Conservation (phyloP, 2,888 invertebrate genomes). For the Abrostola tripartita region DNA sequence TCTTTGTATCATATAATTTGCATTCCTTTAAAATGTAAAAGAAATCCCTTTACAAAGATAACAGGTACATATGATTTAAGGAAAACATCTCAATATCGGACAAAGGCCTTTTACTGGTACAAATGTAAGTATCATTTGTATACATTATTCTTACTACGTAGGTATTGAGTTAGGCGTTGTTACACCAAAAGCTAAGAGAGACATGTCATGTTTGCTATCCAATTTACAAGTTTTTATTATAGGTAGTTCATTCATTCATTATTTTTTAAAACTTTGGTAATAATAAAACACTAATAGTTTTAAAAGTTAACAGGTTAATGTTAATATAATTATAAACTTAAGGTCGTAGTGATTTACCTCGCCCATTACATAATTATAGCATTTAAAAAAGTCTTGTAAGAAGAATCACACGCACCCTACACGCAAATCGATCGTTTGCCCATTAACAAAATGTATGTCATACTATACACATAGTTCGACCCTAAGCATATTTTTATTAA, state of each 20-base stretch:
- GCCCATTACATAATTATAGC: background rate
- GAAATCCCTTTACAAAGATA: background rate
- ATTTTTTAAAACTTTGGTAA: background rate
- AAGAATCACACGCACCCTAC: background rate
- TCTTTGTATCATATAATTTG: background rate
- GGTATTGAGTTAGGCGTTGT: slow-evolving; percentile 4
- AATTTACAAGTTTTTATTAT: too few relatives aligned
- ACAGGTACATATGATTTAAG: slow-evolving; percentile 5
- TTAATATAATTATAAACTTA: background rate
- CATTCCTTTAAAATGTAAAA: slow-evolving; percentile 9
- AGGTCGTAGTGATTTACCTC: background rate
- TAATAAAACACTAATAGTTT: background rate
- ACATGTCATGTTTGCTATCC: background rate
- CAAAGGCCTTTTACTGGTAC: slow-evolving; percentile 14
- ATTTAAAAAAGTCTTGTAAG: background rate
- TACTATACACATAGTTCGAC: background rate
- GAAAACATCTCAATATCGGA: slow-evolving; percentile 6
- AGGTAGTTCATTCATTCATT: too few relatives aligned
- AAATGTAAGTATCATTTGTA: background rate
- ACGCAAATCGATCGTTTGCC: background rate
- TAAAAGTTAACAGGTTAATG: background rate
- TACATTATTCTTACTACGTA: slow-evolving; percentile 13
- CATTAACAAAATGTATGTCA: background rate
- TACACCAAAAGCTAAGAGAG: slow-evolving; percentile 10
- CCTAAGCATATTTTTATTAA: too few relatives aligned